A percentile compares a stretch with the other conserved stretches of the same genome.
Evolutionary conservation across 2,797 vertebrate genomes (phyloP).

Genomic region (Brotula barbata): DNA sequence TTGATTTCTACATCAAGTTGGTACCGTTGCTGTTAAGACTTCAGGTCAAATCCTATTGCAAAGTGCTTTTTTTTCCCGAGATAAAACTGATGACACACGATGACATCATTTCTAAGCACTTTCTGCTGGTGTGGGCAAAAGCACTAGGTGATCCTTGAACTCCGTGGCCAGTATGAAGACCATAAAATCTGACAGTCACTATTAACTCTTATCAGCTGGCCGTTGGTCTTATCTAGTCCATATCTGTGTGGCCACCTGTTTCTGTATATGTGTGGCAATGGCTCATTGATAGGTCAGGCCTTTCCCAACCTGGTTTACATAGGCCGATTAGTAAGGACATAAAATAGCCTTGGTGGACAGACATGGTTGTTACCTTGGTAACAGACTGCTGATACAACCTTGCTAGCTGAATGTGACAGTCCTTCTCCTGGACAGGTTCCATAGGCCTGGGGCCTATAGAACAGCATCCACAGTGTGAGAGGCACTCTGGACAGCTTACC

Average conservation of each 20-base stretch:
- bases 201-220: constrained; percentile 38
- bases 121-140: not conserved
- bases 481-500: too few species aligned
- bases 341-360: constrained; percentile 8
- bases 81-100: not conserved
- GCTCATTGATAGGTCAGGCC: constrained; percentile 14
- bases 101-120: not conserved
- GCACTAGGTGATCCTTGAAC: not conserved
- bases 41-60: too few species aligned
- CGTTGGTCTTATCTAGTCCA: constrained; percentile 37
- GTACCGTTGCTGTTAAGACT: not conserved
- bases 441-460: too few species aligned
- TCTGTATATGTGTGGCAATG: constrained; percentile 15
- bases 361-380: constrained; percentile 32
- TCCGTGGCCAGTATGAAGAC: not conserved
- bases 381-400: constrained; percentile 22
- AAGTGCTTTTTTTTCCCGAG: too few species aligned
- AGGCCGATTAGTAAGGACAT: constrained; percentile 14
- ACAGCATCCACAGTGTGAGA: too few species aligned
- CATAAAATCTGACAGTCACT: not conserved
- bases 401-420: constrained; percentile 1
- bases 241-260: constrained; percentile 14
- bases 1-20: not conserved
- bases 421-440: too few species aligned
- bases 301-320: constrained; percentile 34